phyloP scores from a whole-genome alignment of 2,797 vertebrate genomes.

The Coendou prehensilis region DNA sequence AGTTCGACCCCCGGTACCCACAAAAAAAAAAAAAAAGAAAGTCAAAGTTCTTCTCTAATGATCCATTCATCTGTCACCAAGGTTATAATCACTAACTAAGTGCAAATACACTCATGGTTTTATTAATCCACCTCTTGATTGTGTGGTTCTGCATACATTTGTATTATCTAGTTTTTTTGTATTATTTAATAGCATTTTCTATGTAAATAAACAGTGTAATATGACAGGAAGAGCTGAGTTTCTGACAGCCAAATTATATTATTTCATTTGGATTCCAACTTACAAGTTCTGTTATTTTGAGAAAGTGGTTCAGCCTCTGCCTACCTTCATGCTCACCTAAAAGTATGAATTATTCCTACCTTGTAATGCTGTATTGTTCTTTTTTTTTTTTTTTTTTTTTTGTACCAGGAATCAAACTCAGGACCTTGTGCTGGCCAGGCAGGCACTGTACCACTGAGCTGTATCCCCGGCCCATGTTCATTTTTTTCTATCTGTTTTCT shows the following conservation, averaged over 20 bases:
- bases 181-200: neutral
- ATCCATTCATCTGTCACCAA: neutral
- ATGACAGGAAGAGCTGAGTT: neutral
- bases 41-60: neutral
- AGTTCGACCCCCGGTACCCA: too few species aligned
- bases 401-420: too few species aligned
- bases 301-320: neutral
- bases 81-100: conserved; percentile 18
- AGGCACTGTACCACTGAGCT: too few species aligned
- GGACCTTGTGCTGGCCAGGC: too few species aligned
- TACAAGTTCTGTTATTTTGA: neutral
- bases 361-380: neutral
- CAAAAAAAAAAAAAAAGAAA: neutral
- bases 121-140: neutral
- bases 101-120: neutral
- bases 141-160: neutral
- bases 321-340: neutral
- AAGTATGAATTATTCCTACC: neutral
- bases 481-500: neutral
- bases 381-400: neutral
- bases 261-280: neutral
- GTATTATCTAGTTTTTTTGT: neutral
- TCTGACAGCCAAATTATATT: neutral
- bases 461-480: neutral
- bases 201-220: neutral